Conservation (phyloP, 2,113 vertebrate species). For the Muscicapa adusta region DNA sequence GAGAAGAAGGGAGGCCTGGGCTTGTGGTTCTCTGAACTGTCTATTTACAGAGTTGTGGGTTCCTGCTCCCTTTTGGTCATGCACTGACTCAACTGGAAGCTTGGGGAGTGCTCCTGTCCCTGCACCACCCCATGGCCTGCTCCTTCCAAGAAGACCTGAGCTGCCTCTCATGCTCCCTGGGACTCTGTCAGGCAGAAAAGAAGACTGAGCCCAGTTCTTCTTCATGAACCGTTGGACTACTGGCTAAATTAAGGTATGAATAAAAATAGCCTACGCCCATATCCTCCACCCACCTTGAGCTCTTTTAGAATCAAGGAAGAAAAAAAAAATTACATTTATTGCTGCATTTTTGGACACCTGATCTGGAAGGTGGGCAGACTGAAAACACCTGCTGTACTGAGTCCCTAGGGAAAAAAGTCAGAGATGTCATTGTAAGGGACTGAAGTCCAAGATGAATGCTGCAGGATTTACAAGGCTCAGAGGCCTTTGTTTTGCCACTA, state of each 20-base stretch:
- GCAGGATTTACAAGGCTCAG: not conserved
- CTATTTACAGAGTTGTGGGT: not conserved
- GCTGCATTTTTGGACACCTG: slow-evolving; percentile 53
- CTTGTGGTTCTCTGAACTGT: not conserved
- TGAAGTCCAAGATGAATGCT: not conserved
- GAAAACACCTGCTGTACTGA: slow-evolving; percentile 57
- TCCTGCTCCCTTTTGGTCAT: not conserved
- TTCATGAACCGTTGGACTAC: not conserved
- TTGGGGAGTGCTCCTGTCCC: not conserved
- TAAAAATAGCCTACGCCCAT: slow-evolving; percentile 38
- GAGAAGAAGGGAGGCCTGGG: not conserved
- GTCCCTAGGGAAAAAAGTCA: not conserved
- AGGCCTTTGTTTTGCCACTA: not conserved
- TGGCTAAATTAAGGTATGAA: slow-evolving; percentile 41
- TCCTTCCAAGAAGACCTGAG: not conserved
- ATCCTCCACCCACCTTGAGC: slow-evolving; percentile 29
- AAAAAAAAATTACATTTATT: not conserved
- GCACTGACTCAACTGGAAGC: not conserved
- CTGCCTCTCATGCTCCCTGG: not conserved
- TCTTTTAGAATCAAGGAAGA: slow-evolving; percentile 26
- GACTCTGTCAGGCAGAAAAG: not conserved
- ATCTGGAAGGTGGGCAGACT: slow-evolving; percentile 63
- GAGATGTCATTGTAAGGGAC: not conserved
- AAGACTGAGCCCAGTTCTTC: not conserved
- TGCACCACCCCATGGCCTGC: not conserved